These are phyloP conservation scores for Prionace glauca DNA, from an alignment of 2,797 vertebrate genomes.

Conservation along the genomic window DNA sequence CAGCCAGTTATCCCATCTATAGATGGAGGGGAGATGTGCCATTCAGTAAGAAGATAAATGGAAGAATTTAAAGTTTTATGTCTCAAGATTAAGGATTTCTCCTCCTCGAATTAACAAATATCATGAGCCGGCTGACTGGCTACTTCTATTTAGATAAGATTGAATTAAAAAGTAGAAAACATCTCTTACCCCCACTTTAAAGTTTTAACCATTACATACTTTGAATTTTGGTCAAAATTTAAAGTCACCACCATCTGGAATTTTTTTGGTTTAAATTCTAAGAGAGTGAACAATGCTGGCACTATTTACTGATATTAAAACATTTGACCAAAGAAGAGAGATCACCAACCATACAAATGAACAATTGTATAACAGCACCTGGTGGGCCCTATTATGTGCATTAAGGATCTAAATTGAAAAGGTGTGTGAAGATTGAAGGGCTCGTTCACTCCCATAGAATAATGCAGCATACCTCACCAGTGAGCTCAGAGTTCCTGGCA, in stretches of 20 bases:
- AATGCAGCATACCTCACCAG: slow-evolving; percentile 31
- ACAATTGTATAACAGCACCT: neutral
- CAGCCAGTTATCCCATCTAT: neutral
- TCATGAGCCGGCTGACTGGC: neutral
- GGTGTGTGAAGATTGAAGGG: neutral
- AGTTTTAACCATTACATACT: slow-evolving; percentile 33
- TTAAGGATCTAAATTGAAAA: neutral
- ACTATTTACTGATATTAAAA: slow-evolving; percentile 23
- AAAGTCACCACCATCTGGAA: slow-evolving; percentile 6
- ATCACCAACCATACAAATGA: neutral
- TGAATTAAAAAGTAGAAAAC: slow-evolving; percentile 10
- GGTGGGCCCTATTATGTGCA: neutral
- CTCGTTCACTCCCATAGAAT: slow-evolving; percentile 36
- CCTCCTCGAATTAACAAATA: neutral
- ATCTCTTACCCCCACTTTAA: slow-evolving; percentile 33
- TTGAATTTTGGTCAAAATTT: slow-evolving; percentile 34
- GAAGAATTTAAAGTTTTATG: neutral
- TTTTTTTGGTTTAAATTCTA: slow-evolving; percentile 23
- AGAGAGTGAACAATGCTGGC: slow-evolving; percentile 37
- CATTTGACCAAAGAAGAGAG: neutral
- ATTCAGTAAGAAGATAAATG: neutral
- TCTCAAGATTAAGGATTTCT: neutral
- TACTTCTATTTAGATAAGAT: neutral
- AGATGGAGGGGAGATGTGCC: neutral
- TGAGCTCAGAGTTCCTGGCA: slow-evolving; percentile 11